phyloP scores from a whole-genome alignment of 1,140 invertebrate species.

The Leucophenga varia region DNA sequence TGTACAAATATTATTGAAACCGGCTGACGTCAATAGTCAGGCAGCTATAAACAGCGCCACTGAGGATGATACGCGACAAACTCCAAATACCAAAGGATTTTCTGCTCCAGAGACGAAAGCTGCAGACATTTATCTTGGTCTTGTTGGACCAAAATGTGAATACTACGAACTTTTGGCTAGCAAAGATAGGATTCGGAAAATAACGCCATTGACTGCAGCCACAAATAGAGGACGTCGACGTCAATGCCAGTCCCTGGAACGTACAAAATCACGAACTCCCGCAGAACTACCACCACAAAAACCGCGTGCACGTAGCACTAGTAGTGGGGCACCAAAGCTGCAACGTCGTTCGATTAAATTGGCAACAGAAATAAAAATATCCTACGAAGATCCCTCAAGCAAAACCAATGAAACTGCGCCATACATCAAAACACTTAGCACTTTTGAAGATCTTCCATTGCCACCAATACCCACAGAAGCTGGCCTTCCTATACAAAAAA shows the following conservation, averaged over 20 bases:
- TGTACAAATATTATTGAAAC: too few species aligned
- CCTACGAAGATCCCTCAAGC: too few species aligned
- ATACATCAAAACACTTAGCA: too few species aligned
- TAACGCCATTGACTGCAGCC: too few species aligned
- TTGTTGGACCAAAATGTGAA: slow-evolving; percentile 42
- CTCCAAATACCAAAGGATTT: slow-evolving; percentile 36
- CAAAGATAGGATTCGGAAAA: too few species aligned
- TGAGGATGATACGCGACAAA: slow-evolving; percentile 3
- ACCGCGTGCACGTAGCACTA: slow-evolving; percentile 15
- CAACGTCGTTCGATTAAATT: slow-evolving; percentile 44
- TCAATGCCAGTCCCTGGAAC: slow-evolving; percentile 41
- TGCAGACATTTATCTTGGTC: slow-evolving; percentile 39
- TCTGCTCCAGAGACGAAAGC: slow-evolving; percentile 48
- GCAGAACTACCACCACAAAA: slow-evolving; percentile 42
- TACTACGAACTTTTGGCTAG: slow-evolving; percentile 44
- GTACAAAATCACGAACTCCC: slow-evolving; percentile 16
- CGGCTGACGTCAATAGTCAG: too few species aligned
- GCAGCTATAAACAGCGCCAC: not conserved
- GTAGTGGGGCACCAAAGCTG: slow-evolving; percentile 19
- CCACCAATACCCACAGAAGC: slow-evolving; percentile 19
- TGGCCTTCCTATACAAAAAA: too few species aligned
- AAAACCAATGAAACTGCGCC: too few species aligned
- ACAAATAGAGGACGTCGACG: slow-evolving; percentile 19
- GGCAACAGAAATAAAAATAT: slow-evolving; percentile 46
- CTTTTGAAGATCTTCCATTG: slow-evolving; percentile 38